Evolutionary conservation across 2,888 invertebrate species (phyloP).

Genomic region (Drosophila acutilabella): DNA sequence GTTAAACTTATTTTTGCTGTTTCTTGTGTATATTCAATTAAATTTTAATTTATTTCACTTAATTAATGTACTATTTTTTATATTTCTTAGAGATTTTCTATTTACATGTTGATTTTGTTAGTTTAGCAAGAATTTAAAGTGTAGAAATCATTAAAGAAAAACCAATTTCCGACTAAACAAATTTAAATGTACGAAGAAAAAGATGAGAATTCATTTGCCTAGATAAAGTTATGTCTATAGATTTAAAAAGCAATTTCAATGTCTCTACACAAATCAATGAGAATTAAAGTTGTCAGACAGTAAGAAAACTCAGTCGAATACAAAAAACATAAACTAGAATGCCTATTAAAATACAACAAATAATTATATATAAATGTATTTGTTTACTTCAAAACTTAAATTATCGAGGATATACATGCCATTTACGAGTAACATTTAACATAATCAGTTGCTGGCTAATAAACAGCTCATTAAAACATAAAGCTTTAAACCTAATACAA

Average conservation of each 20-base stretch:
- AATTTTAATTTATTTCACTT: constrained; percentile 63
- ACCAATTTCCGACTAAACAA: constrained; percentile 2
- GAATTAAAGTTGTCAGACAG: neutral
- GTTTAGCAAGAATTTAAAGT: constrained; percentile 31
- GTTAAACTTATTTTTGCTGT: constrained; percentile 57
- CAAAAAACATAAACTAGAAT: constrained; percentile 76
- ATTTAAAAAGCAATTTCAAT: neutral
- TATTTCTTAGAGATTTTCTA: constrained; percentile 62
- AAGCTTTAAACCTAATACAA: constrained; percentile 79
- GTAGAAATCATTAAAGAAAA: neutral
- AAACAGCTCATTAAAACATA: constrained; percentile 63
- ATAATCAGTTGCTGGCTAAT: constrained; percentile 74
- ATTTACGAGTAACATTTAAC: constrained; percentile 71
- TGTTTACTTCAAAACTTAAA: constrained; percentile 23
- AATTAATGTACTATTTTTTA: constrained; percentile 48
- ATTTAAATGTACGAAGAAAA: neutral
- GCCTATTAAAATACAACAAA: constrained; percentile 52
- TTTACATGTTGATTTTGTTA: constrained; percentile 59
- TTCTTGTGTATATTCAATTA: constrained; percentile 51
- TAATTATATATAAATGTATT: constrained; percentile 44
- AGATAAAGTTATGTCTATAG: neutral
- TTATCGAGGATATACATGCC: constrained; percentile 45
- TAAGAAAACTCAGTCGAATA: constrained; percentile 54
- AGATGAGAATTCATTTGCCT: constrained; percentile 8
- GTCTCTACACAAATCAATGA: neutral